Base-by-base conservation (phyloP, 2,888 invertebrate genomes). In the Liopterus haemorrhoidalis region DNA sequence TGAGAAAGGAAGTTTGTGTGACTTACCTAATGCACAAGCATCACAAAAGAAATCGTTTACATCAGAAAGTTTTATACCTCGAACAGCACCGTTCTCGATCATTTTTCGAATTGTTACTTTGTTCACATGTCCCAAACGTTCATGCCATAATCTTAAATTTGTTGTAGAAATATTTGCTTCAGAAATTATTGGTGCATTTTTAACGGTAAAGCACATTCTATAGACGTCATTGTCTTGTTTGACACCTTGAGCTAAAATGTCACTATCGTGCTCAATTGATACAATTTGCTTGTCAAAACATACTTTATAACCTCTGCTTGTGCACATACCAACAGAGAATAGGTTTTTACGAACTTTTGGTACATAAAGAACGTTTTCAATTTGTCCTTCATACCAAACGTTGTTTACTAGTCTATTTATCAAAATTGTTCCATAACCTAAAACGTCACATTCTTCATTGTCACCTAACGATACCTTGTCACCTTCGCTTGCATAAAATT, bases 241-340 rank as follows among this genome's bases (percentile, higher is more conserved):
- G n/a, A n/a, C n/a, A n/a, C n/a, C n/a, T n/a, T n/a, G n/a, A n/a
- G n/a, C n/a, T n/a, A n/a, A n/a, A n/a, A n/a, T n/a, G n/a, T n/a
- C n/a, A n/a, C n/a, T n/a, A n/a, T n/a, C n/a, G n/a, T n/a, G n/a
- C n/a, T n/a, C n/a, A n/a, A n/a, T n/a, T n/a, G n/a, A n/a, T n/a
- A n/a, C n/a, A n/a, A n/a, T n/a, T n/a, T n/a, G n/a, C n/a, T n/a
- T n/a, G n/a, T n/a, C n/a, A n/a, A n/a, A n/a, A n/a, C n/a, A n/a
- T n/a, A n/a, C n/a, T n/a, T n/a, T n/a, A n/a, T 50, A 45, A 0
- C 49, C 51, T 21, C 50, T 52, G 19, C 12, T 12, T 2, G 53
- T 54, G 33, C 57, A 54, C 8, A 30, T 46, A 14, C 55, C 53
- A 9, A 58, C 53, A 0, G 58, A 59, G 28, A 59, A 57, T 31